These are phyloP conservation scores for Triops cancriformis DNA, from an alignment of 1,140 invertebrate species.

Conservation along the genomic window DNA sequence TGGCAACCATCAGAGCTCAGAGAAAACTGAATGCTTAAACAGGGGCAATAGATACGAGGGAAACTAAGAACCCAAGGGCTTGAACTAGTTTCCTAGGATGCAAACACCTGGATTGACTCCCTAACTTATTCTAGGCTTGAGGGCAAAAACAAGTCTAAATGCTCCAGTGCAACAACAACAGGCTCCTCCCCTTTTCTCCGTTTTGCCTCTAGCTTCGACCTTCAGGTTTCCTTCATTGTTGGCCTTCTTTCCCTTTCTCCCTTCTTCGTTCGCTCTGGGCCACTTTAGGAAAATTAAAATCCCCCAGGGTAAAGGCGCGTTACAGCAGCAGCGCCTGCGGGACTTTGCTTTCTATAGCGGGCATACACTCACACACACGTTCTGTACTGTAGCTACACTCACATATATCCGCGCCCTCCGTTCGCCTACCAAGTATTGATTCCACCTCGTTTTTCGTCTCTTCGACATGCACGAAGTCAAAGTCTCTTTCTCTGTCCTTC, in stretches of 20 bases:
- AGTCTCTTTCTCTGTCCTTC: neutral
- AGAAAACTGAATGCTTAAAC: too few species aligned
- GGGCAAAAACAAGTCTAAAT: neutral
- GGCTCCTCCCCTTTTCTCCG: neutral
- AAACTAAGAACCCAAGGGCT: neutral
- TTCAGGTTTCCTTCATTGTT: neutral
- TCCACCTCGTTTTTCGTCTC: constrained; percentile 3
- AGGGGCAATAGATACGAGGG: neutral
- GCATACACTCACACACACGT: neutral
- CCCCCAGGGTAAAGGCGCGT: neutral
- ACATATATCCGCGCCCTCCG: neutral
- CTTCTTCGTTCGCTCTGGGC: neutral
- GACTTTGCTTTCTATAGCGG: neutral
- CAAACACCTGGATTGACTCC: constrained; percentile 2
- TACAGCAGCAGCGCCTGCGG: neutral
- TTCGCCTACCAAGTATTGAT: neutral
- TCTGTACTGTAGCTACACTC: neutral
- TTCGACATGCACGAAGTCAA: constrained; percentile 20
- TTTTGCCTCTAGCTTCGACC: neutral
- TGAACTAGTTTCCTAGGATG: neutral
- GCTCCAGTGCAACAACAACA: neutral
- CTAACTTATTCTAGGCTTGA: neutral
- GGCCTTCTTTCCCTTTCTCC: neutral
- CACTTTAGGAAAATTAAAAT: neutral
- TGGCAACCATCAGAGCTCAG: too few species aligned